Percentiles rank a stretch among this genome's conserved stretches.
Evolutionary conservation across 2,888 invertebrate genomes (phyloP).

Genomic region (Epiblema foenella): DNA sequence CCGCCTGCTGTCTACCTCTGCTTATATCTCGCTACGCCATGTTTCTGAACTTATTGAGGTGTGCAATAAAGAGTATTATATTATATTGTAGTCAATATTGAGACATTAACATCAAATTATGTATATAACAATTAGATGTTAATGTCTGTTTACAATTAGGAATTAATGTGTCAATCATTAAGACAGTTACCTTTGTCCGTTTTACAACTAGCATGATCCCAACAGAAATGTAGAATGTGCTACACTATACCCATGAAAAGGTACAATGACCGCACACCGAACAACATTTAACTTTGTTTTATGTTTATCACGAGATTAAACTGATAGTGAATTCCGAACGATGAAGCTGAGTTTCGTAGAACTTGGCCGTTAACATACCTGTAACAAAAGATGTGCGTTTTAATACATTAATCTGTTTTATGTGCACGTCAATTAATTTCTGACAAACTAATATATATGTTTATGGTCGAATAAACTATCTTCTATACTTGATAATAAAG

Average conservation of each 20-base stretch:
- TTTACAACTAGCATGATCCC: background rate
- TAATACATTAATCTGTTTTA: slow-evolving; percentile 30
- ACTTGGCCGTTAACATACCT: slow-evolving; percentile 39
- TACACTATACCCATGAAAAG: slow-evolving; percentile 13
- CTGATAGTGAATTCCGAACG: slow-evolving; percentile 37
- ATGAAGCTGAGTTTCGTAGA: slow-evolving; percentile 32
- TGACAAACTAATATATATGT: slow-evolving; percentile 2
- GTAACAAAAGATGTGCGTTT: slow-evolving; percentile 41
- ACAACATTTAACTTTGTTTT: slow-evolving; percentile 31
- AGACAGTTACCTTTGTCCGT: too few relatives aligned
- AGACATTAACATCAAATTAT: too few relatives aligned
- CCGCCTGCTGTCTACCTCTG: too few relatives aligned
- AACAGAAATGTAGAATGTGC: slow-evolving; percentile 11
- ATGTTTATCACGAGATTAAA: slow-evolving; percentile 36
- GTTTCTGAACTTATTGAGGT: too few relatives aligned
- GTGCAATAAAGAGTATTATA: too few relatives aligned
- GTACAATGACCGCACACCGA: slow-evolving; percentile 36
- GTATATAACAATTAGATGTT: too few relatives aligned
- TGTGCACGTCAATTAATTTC: slow-evolving; percentile 5
- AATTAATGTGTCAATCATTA: background rate
- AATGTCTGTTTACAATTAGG: too few relatives aligned
- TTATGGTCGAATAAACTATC: background rate
- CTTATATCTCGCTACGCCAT: too few relatives aligned
- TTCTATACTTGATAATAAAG: background rate
- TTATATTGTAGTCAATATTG: too few relatives aligned